Evolutionary conservation across 2,113 vertebrate species (phyloP).

Genomic region (Aspidoscelis tigris): DNA sequence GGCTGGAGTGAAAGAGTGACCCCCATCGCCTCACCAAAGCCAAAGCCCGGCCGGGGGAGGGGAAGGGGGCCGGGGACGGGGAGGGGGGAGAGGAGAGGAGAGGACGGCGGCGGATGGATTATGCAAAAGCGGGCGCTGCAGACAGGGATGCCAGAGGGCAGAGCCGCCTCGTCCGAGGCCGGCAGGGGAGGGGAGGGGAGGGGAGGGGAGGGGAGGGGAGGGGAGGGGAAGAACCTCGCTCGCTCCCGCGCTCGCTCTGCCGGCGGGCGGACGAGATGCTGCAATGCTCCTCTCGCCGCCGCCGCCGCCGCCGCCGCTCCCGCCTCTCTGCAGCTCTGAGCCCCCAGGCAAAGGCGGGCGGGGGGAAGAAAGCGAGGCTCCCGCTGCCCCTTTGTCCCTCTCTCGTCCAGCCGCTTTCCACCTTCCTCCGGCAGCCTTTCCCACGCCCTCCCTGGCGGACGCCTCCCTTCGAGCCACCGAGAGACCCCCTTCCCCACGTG

Average conservation of each 20-base stretch:
- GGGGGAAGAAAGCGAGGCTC: not conserved
- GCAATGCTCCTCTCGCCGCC: not conserved
- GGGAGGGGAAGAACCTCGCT: not conserved
- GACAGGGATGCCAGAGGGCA: not conserved
- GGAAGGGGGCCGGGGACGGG: not conserved
- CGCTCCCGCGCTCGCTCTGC: no score
- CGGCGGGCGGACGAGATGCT: not conserved
- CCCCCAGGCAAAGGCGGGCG: not conserved
- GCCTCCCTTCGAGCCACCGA: not conserved
- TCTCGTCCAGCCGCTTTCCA: not conserved
- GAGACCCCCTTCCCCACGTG: not conserved
- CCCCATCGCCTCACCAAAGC: not conserved
- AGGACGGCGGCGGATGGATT: not conserved
- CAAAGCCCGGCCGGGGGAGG: not conserved
- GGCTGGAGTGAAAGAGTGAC: not conserved
- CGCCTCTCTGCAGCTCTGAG: not conserved
- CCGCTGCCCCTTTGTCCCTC: not conserved
- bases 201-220: not conserved
- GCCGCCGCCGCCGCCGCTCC: not conserved
- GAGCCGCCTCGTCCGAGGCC: not conserved
- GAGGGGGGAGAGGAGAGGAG: not conserved
- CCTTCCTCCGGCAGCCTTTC: not conserved
- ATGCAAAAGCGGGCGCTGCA: not conserved
- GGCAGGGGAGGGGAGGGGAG: not conserved
- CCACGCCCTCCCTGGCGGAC: not conserved